Evolutionary conservation across 2,113 vertebrate species (phyloP).

Genomic region (Mellivora capensis): DNA sequence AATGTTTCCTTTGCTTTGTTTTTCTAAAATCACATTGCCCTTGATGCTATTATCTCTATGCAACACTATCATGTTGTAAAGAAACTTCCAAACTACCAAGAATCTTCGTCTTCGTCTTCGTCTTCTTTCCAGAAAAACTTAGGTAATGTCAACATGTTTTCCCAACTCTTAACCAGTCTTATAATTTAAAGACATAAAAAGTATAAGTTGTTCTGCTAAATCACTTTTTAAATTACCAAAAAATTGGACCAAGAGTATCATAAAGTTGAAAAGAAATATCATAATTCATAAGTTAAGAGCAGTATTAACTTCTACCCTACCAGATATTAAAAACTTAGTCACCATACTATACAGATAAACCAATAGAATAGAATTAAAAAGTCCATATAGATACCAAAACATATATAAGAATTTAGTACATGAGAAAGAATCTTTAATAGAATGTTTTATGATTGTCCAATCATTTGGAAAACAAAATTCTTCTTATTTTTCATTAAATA

Average conservation of each 20-base stretch:
- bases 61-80: neutral
- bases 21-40: constrained; percentile 4
- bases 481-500: neutral
- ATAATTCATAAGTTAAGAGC: neutral
- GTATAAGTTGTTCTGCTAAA: neutral
- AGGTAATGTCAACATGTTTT: neutral
- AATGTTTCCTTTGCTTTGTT: constrained; percentile 24
- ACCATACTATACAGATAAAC: neutral
- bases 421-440: neutral
- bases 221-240: neutral
- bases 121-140: neutral
- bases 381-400: neutral
- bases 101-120: neutral
- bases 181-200: neutral
- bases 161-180: neutral
- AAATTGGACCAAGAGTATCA: neutral
- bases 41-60: neutral
- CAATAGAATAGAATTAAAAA: neutral
- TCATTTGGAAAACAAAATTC: neutral
- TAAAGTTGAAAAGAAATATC: neutral
- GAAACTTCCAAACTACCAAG: neutral
- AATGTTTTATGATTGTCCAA: neutral
- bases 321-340: neutral
- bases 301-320: neutral
- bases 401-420: neutral